phyloP scores from a whole-genome alignment of 1,140 invertebrate genomes.

The Coptotermes formosanus region DNA sequence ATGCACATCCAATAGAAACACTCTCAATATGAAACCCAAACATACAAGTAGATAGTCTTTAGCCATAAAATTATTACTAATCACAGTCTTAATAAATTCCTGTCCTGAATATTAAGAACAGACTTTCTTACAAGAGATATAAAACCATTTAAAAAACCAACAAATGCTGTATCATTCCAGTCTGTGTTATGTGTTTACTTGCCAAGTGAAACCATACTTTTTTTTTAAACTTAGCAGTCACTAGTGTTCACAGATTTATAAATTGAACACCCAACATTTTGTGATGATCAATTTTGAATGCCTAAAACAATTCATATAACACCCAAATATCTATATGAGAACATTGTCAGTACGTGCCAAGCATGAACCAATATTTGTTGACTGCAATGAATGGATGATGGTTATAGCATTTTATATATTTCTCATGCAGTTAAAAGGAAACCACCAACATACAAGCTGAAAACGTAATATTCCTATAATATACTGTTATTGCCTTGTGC shows the following conservation, averaged over 20 bases:
- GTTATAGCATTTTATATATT: neutral
- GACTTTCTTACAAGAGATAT: slow-evolving; percentile 24
- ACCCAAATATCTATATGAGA: neutral
- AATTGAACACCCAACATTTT: neutral
- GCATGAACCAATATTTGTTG: neutral
- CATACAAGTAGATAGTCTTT: slow-evolving; percentile 23
- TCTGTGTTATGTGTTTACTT: neutral
- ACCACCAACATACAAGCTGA: neutral
- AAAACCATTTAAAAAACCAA: slow-evolving; percentile 23
- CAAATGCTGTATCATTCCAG: neutral
- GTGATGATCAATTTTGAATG: neutral
- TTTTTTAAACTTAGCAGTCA: neutral
- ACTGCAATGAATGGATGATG: neutral
- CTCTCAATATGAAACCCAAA: slow-evolving; percentile 26
- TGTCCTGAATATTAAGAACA: slow-evolving; percentile 29
- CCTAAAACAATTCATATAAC: neutral
- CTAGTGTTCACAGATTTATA: neutral
- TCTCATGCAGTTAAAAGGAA: neutral
- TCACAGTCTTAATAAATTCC: slow-evolving; percentile 28
- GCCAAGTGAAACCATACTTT: neutral
- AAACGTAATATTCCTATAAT: neutral
- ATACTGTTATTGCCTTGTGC: neutral
- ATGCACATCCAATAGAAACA: neutral
- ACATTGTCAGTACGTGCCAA: neutral
- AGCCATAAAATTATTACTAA: slow-evolving; percentile 23